Evolutionary conservation across 2,113 vertebrate species (phyloP).

Genomic region (Columba livia): DNA sequence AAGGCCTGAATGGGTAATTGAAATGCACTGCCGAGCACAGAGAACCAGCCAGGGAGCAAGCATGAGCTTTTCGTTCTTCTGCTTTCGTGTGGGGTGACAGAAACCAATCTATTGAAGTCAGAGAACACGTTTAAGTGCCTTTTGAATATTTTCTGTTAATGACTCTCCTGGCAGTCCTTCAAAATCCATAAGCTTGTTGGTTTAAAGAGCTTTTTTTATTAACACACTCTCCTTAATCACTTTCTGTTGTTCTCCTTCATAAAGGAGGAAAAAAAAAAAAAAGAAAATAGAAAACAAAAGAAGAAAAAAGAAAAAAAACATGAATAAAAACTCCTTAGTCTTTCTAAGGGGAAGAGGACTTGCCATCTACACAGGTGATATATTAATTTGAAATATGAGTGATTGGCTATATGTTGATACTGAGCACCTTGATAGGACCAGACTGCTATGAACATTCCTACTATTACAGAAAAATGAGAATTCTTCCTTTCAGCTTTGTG

Average conservation of each 20-base stretch:
- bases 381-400: conserved; percentile 8
- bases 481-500: background rate
- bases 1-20: background rate
- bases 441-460: background rate
- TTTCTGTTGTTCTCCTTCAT: conserved; percentile 23
- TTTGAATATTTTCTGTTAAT: conserved; percentile 59
- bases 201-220: conserved; percentile 52
- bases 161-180: conserved; percentile 53
- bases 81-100: conserved; percentile 31
- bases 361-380: background rate
- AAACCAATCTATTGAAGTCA: conserved; percentile 49
- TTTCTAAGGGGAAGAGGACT: conserved; percentile 5
- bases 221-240: conserved; percentile 40
- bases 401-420: background rate
- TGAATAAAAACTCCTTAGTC: background rate
- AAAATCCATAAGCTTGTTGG: conserved; percentile 60
- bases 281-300: background rate
- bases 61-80: background rate
- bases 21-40: background rate
- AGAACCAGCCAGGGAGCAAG: background rate
- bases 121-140: conserved; percentile 32
- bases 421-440: background rate
- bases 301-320: background rate
- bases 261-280: accelerated
- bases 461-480: background rate